These are phyloP conservation scores for Aurelia coerulea DNA, from an alignment of 30 jellyfish, hydroid and myxozoan species.

Conservation along the genomic window DNA sequence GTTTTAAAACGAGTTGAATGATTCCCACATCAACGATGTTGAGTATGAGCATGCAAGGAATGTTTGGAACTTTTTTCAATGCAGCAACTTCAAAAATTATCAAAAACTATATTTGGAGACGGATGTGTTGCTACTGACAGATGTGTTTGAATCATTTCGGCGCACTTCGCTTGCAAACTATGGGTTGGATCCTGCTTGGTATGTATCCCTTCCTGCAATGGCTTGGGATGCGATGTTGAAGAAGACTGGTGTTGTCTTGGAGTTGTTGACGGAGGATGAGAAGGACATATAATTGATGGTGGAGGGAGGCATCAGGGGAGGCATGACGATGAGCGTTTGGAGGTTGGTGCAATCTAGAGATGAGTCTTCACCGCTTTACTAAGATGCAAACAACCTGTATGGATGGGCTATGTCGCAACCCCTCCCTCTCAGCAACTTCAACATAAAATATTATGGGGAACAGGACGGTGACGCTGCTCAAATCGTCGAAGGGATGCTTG, in stretches of 20 bases:
- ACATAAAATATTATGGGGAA: background rate
- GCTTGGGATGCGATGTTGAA: constrained; percentile 15
- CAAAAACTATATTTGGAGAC: constrained; percentile 40
- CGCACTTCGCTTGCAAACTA: constrained; percentile 5
- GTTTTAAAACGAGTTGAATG: background rate
- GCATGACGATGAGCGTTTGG: background rate
- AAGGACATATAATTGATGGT: background rate
- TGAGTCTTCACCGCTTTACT: background rate
- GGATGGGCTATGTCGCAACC: constrained; percentile 2
- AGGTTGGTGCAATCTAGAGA: background rate
- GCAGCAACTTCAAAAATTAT: background rate
- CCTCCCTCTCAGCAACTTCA: background rate
- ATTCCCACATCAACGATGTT: background rate
- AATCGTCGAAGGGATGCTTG: background rate
- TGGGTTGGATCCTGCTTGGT: constrained; percentile 57
- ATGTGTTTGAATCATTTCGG: constrained; percentile 56
- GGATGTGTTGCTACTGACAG: constrained; percentile 45
- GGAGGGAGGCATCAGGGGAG: background rate
- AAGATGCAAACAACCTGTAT: background rate
- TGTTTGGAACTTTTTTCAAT: constrained; percentile 2
- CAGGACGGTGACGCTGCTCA: constrained; percentile 2
- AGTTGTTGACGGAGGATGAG: background rate
- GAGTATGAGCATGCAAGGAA: constrained; percentile 45
- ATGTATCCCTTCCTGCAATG: constrained; percentile 59
- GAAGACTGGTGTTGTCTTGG: background rate